Base-by-base conservation (phyloP, 2,888 invertebrate genomes). In the Bedellia somnulentella region DNA sequence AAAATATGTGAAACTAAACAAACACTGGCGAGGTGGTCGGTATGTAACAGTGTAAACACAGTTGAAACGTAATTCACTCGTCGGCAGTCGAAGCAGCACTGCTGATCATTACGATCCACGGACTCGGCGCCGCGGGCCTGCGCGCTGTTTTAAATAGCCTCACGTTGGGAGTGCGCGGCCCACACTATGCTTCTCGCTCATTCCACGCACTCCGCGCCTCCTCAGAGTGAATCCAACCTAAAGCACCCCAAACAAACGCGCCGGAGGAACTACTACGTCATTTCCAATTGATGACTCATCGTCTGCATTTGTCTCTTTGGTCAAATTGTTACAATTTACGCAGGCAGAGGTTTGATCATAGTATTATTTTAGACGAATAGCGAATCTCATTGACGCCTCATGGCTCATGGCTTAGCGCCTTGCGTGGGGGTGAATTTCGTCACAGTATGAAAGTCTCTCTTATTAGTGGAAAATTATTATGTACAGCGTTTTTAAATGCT, bases 101-200 rank as follows among this genome's bases (percentile, higher is more conserved):
- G n/a, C n/a, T n/a, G 75, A 73, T 75, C 73, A 71, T 71, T 70
- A 70, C 64, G 27, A 30, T 23, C 57, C 46, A 63, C 57, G 57
- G 64, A 71, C 73, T 75, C 71, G 71, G 61, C 70, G 71, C 64
- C 64, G 57, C 58, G 66, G 71, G 61, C 68, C 60, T 75, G 76
- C 76, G 76, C 76, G 68, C 63, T 67, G 70, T 76, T 76, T 76
- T 76, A 76, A 76, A 76, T 76, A 76, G 76, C 76, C 63, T 68
- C 68, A 61, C 66, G 60, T 57, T 18, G 68, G 70, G 66, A 66
- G 58, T 50, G 23, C 41, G 58, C 61, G 51, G 59, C 73, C 71
- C 73, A 70, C 71, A 68, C 73, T 57, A 41, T 62, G 58, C 50
- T 73, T 75, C 73, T 75, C 73, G 73, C 67, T 75, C 73, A 63